Conservation (phyloP, 2,113 vertebrate genomes). For the Columba livia region DNA sequence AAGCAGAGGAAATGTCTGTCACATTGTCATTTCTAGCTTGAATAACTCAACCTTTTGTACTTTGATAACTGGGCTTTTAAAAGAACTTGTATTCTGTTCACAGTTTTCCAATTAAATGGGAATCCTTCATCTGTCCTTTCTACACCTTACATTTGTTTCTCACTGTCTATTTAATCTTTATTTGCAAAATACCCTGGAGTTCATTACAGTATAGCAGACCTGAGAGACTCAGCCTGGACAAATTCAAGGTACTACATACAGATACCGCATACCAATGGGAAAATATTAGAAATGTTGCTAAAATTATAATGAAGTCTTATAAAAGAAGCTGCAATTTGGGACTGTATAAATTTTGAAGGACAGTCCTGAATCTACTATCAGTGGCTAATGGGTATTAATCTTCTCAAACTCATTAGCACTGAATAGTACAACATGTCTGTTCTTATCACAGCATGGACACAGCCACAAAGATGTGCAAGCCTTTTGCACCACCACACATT, state of each 20-base stretch:
- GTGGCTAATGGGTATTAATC: not conserved
- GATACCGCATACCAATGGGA: not conserved
- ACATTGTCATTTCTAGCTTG: not conserved
- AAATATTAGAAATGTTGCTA: not conserved
- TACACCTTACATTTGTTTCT: not conserved
- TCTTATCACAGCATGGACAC: not conserved
- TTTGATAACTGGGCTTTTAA: not conserved
- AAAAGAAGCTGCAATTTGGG: not conserved
- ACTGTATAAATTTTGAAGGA: not conserved
- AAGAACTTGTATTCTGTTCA: not conserved
- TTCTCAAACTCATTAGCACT: not conserved
- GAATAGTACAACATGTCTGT: not conserved
- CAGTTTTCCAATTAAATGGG: not conserved
- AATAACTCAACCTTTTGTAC: not conserved
- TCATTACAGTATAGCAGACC: not conserved
- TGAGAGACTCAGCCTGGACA: not conserved
- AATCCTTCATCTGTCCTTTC: slow-evolving; percentile 24
- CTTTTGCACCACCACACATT: not conserved
- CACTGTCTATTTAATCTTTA: slow-evolving; percentile 14
- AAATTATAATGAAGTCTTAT: not conserved
- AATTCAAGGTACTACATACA: not conserved
- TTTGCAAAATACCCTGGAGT: slow-evolving; percentile 32
- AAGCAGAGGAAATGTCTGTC: not conserved
- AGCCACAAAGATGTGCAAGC: not conserved
- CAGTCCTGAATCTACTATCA: not conserved